Evolutionary conservation across 2,113 vertebrate genomes (phyloP), one percentile per base, ranked within the genome.

Genomic region (Hyla sarda): DNA sequence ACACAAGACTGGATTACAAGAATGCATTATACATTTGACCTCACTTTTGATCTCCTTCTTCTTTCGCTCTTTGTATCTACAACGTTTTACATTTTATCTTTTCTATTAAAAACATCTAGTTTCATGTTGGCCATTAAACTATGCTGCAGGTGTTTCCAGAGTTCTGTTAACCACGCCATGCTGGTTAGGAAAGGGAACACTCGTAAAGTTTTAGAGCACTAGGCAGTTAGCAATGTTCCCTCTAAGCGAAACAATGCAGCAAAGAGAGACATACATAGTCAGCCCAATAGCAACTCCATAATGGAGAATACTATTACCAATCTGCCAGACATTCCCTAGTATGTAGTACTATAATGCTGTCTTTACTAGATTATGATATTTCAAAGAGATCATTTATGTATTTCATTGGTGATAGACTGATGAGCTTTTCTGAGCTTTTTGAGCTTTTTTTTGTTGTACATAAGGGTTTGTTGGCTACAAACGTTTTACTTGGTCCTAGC

Each of bases 31-130:
- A 37, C 67, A 71, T 41, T 71, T 71, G 67, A 71, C 67, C 67
- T 71, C 34, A 11, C 67, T 71, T 69, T 69, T 71, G 67, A 71
- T 71, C 67, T 71, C 67, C 34, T 37, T 41, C 67, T 69, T 69
- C 28, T 32, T 32, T 65, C 32, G 34, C 30, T 69, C 7, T 71
- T 1, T 41, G 67, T 17, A 41, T 71, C 67, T 71, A 71, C 67
- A 41, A 71, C 34, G 41, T 71, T 71, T 71, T 71, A 71, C 34
- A 71, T 71, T 71, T 71, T 71, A 71, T 71, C 34, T 30, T 71
- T 11, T 23, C 67, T 23, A 71, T 71, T 71, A 71, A 71, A 71
- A 37, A 71, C 67, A 41, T 71, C 32, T 37, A 37, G 67, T 71
- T 71, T 71, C 67, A 71, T 41, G 67, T 71, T 41, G 34, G 67